A percentile compares a stretch with the other conserved stretches of the same genome.
phyloP scores from a whole-genome alignment of 2,888 invertebrate species.

The Acleris laterana region DNA sequence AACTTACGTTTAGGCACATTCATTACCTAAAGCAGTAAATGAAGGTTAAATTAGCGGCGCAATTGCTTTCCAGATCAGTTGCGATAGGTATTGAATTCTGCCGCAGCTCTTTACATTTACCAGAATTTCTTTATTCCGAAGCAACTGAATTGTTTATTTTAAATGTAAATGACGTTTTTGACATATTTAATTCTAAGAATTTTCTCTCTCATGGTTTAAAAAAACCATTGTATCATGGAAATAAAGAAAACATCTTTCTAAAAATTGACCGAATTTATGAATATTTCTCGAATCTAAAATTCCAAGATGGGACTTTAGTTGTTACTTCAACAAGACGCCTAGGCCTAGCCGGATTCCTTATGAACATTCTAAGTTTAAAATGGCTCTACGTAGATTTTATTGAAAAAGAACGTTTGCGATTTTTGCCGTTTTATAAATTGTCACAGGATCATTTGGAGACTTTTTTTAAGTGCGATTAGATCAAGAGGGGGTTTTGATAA shows the following conservation, averaged over 20 bases:
- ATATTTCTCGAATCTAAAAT: conserved; percentile 1
- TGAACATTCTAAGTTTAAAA: background rate
- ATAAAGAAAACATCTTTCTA: conserved; percentile 1
- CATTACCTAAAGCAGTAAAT: background rate
- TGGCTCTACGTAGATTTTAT: background rate
- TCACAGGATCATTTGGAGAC: conserved; percentile 19
- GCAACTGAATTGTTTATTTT: conserved; percentile 15
- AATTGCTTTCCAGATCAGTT: background rate
- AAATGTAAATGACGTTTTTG: conserved; percentile 12
- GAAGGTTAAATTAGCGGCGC: conserved; percentile 1
- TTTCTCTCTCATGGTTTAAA: background rate
- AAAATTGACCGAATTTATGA: conserved; percentile 3
- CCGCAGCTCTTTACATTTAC: conserved; percentile 1
- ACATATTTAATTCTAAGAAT: conserved; percentile 13
- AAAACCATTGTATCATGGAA: conserved; percentile 1
- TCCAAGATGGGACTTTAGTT: conserved; percentile 1
- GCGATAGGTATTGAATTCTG: conserved; percentile 10
- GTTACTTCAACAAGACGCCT: conserved; percentile 10
- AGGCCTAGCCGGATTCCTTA: conserved; percentile 9
- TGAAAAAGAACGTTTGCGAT: background rate
- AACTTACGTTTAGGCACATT: too few species aligned
- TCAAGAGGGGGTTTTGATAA: conserved; percentile 17
- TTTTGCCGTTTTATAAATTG: conserved; percentile 13
- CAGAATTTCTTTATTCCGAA: conserved; percentile 11
- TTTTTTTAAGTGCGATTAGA: conserved; percentile 16